phyloP scores from a whole-genome alignment of 2,888 invertebrate genomes.

The Dione vanillae region DNA sequence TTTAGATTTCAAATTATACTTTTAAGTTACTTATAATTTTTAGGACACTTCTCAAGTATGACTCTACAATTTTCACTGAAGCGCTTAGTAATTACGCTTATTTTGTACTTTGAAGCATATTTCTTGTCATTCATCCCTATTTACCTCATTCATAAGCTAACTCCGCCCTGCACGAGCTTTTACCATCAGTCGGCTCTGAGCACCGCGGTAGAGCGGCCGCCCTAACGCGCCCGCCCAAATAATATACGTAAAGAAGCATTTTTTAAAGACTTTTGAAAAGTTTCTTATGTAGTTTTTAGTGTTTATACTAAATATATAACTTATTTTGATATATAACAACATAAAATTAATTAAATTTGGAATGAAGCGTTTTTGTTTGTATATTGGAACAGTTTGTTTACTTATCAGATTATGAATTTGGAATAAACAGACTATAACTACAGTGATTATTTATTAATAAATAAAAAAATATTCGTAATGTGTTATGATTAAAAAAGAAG shows the following conservation, averaged over 20 bases:
- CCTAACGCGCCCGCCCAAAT: constrained; percentile 30
- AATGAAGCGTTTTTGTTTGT: not conserved
- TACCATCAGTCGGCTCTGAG: constrained; percentile 35
- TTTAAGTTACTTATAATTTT: not conserved
- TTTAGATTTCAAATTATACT: not conserved
- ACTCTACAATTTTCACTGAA: too few species aligned
- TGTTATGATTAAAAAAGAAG: too few species aligned
- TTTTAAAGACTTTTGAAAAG: not conserved
- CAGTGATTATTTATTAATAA: not conserved
- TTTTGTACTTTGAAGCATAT: not conserved
- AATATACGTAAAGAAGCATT: not conserved
- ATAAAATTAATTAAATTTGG: not conserved
- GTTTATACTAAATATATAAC: not conserved
- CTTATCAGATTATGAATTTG: not conserved
- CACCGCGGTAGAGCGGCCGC: constrained; percentile 32
- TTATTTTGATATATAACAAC: not conserved
- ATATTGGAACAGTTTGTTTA: not conserved
- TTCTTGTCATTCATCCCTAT: constrained; percentile 11
- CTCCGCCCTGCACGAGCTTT: constrained; percentile 25
- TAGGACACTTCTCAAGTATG: too few species aligned
- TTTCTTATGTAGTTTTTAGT: not conserved
- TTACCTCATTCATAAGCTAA: constrained; percentile 20
- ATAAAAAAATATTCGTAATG: not conserved
- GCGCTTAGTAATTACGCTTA: not conserved
- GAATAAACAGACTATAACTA: not conserved